phyloP scores from a whole-genome alignment of 2,113 vertebrate genomes.

The Lonchura striata region DNA sequence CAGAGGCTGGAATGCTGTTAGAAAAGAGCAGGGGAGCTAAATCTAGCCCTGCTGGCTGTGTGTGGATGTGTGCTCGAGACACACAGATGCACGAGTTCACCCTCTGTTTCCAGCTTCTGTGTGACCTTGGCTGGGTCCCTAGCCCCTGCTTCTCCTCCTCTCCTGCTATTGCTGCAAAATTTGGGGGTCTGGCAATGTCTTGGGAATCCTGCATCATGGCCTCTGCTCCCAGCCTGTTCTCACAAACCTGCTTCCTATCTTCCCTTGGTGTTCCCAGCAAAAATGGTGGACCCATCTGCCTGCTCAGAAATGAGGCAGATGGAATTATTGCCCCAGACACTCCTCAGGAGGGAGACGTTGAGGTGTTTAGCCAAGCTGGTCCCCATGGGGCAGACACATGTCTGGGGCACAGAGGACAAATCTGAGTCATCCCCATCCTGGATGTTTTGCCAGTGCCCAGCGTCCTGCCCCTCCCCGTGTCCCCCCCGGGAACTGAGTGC shows the following conservation, averaged over 20 bases:
- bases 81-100: not conserved
- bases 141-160: not conserved
- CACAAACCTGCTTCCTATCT: not conserved
- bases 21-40: not conserved
- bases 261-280: not conserved
- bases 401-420: not conserved
- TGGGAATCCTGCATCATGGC: not conserved
- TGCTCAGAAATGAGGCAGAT: not conserved
- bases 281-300: not conserved
- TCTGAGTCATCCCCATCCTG: conserved; percentile 44
- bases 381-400: not conserved
- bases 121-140: conserved; percentile 13
- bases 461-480: conserved; percentile 13
- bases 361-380: not conserved
- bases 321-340: not conserved
- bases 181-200: not conserved
- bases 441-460: conserved; percentile 42
- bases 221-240: rapidly evolving
- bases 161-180: not conserved
- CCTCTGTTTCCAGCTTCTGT: not conserved
- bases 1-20: not conserved
- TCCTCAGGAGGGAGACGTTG: not conserved
- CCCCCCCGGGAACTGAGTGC: conserved; percentile 53
- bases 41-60: not conserved
- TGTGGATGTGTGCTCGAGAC: not conserved